Conservation (phyloP, 1,140 invertebrate species). For the Littorina saxatilis region DNA sequence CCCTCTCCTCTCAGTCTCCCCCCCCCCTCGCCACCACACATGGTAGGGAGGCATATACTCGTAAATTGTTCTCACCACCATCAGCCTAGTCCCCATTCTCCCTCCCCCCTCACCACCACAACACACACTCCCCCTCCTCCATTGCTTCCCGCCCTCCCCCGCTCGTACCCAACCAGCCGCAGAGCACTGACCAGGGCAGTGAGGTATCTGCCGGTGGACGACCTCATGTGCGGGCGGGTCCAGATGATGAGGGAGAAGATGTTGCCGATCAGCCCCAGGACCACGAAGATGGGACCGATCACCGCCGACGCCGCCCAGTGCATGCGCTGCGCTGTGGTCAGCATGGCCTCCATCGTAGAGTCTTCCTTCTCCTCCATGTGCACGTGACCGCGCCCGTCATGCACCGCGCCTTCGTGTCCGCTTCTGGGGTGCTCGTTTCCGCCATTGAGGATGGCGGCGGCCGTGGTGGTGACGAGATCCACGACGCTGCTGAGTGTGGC, state of each 20-base stretch:
- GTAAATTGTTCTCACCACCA: not conserved
- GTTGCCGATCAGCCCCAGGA: conserved; percentile 61
- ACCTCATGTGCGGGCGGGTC: conserved; percentile 51
- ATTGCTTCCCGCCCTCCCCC: too few species aligned
- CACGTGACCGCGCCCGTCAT: not conserved
- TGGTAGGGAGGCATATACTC: too few species aligned
- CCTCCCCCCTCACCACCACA: too few species aligned
- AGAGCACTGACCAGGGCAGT: conserved; percentile 55
- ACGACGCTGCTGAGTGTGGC: not conserved
- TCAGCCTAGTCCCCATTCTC: not conserved
- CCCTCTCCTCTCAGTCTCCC: too few species aligned
- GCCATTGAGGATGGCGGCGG: not conserved
- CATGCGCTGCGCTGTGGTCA: conserved; percentile 55
- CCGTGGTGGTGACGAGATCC: conserved; percentile 3
- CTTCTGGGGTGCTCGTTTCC: not conserved
- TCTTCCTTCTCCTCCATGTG: conserved; percentile 19
- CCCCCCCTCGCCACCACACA: too few species aligned
- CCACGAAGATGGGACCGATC: conserved; percentile 57
- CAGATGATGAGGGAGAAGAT: conserved; percentile 58
- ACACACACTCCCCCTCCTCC: not conserved
- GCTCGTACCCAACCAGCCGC: too few species aligned
- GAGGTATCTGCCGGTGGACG: conserved; percentile 62
- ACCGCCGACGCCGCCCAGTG: conserved; percentile 58
- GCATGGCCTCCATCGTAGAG: conserved; percentile 37
- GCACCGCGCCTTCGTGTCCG: not conserved